Percentiles rank a stretch among this genome's conserved stretches.
phyloP scores from a whole-genome alignment of 2,113 vertebrate species.

The Podarcis muralis region DNA sequence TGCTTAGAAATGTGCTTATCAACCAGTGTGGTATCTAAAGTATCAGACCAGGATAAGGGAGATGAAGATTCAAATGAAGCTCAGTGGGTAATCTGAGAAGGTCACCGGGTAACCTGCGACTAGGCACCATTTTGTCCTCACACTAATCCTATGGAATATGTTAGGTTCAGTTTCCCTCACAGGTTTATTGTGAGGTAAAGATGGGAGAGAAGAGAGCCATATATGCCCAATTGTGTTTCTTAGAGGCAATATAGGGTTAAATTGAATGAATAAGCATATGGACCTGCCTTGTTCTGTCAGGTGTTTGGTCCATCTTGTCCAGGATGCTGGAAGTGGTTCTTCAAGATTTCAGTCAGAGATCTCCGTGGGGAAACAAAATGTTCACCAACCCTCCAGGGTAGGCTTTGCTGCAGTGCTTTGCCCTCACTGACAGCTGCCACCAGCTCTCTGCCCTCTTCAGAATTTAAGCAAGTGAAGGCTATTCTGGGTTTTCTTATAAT shows the following conservation, averaged over 20 bases:
- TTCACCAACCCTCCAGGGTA: too few species aligned
- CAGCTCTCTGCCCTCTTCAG: too few species aligned
- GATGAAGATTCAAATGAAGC: neutral
- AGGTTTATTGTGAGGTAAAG: too few species aligned
- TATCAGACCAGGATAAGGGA: neutral
- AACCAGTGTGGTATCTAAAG: neutral
- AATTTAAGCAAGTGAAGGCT: too few species aligned
- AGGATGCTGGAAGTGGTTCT: neutral
- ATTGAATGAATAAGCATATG: neutral
- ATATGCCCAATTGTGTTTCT: neutral
- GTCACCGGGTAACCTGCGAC: too few species aligned
- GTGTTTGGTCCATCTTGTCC: neutral
- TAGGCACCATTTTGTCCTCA: neutral
- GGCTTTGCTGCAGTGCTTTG: too few species aligned
- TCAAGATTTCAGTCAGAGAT: neutral
- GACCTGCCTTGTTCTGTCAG: neutral
- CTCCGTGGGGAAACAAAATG: too few species aligned
- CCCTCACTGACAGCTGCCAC: too few species aligned
- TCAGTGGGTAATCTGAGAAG: too few species aligned
- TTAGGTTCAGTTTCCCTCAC: neutral
- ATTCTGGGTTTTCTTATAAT: too few species aligned
- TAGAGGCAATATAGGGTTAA: neutral
- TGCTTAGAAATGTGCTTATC: neutral
- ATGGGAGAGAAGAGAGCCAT: neutral
- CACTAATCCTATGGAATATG: too few species aligned